phyloP scores from a whole-genome alignment of 2,113 vertebrate genomes.

The Oncorhynchus nerka region DNA sequence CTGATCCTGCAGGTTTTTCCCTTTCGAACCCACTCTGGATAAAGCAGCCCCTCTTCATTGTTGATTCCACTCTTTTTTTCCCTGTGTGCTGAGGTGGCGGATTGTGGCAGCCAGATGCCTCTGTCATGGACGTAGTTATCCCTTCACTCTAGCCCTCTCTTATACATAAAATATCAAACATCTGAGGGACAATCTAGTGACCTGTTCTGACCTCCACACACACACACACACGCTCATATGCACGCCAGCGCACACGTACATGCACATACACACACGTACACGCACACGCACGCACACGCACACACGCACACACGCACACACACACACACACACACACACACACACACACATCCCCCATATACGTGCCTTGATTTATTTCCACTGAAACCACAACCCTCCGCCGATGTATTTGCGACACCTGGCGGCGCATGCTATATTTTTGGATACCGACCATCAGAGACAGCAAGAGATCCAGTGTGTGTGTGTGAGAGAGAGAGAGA shows the following conservation, averaged over 20 bases:
- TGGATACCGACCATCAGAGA: slow-evolving; percentile 32
- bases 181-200: slow-evolving; percentile 98
- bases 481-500: not conserved
- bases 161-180: slow-evolving; percentile 95
- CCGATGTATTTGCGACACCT: slow-evolving; percentile 99
- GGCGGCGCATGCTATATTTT: slow-evolving; percentile 77
- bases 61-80: not conserved
- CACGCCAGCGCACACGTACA: slow-evolving; percentile 30
- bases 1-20: slow-evolving; percentile 32
- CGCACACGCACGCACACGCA: slow-evolving; percentile 24
- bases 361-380: slow-evolving; percentile 81
- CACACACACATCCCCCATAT: slow-evolving; percentile 70
- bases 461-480: slow-evolving; percentile 11
- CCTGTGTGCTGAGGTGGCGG: slow-evolving; percentile 66
- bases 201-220: slow-evolving; percentile 89
- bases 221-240: slow-evolving; percentile 22
- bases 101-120: slow-evolving; percentile 83
- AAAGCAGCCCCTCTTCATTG: not conserved
- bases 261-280: slow-evolving; percentile 27
- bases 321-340: slow-evolving; percentile 27
- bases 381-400: slow-evolving; percentile 80
- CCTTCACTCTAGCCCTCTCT: slow-evolving; percentile 82
- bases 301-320: slow-evolving; percentile 2
- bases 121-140: slow-evolving; percentile 88
- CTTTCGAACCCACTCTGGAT: not conserved